Evolutionary conservation across 1,140 invertebrate genomes (phyloP), one percentile per base, ranked within the genome.

Genomic region (Sinonovacula constricta): DNA sequence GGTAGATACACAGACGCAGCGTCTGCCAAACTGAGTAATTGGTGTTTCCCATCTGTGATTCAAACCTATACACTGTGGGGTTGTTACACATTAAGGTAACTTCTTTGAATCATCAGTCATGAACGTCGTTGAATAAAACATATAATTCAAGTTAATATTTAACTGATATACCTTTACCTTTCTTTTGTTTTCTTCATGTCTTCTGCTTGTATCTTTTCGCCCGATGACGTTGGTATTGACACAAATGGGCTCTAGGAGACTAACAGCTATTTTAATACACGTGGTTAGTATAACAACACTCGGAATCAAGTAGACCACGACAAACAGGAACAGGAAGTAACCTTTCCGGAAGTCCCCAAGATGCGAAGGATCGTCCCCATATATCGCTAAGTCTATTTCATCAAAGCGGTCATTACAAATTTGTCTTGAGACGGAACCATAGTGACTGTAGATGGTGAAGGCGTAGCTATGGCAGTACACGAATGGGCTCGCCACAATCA

Each of bases 321-420:
- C 51, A 78, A 92, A 92, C 0, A 92, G 83, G 71, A 92, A 89
- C 2, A 92, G 82, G 80, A 89, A 92, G 76, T 91, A 92, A 2
- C 82, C 87, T 4, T 75, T 83, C 0, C 92, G 85, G 56, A 92
- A 92, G 4, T 77, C 72, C 14, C 85, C 87, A 2, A 77, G 72
- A 24, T 69, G 51, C 14, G 63, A 31, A 12, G 57, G 18, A 5
- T 79, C 78, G 14, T 66, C 36, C 2, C 86, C 85, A 31, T 84
- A 84, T 34, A 88, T 72, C n/a, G 65, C 62, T 0, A 63, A 54
- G 53, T 88, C 87, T 24, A 88, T 83, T 45, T 88, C 88, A 70
- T 89, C 83, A 76, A 88, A 92, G 36, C 82, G 83, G 66, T 91
- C 88, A 49, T 87, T 86, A 62, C 92, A 92, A 0, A 88, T 90